Evolutionary conservation across 2,888 invertebrate species (phyloP).

Genomic region (Lasioglossum villosulum): DNA sequence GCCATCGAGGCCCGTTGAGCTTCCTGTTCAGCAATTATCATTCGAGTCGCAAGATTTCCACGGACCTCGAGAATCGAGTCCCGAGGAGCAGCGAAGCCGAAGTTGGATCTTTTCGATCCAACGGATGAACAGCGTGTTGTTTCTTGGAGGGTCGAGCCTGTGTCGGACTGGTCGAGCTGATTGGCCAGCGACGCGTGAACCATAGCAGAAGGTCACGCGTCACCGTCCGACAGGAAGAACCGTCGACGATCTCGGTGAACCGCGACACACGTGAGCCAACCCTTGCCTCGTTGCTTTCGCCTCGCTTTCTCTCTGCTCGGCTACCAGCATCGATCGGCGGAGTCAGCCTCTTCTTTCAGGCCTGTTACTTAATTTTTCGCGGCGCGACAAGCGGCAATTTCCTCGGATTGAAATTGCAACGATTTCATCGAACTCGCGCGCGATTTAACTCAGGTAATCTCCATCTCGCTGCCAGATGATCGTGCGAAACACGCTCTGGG

Average conservation of each 20-base stretch:
- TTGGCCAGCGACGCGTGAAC: slow-evolving; percentile 46
- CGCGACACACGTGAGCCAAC: slow-evolving; percentile 34
- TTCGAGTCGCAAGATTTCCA: background rate
- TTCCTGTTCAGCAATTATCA: background rate
- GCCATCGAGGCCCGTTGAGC: background rate
- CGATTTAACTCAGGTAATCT: slow-evolving; percentile 32
- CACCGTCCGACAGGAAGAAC: slow-evolving; percentile 39
- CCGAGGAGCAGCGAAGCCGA: background rate
- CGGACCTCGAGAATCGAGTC: background rate
- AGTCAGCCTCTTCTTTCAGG: slow-evolving; percentile 48
- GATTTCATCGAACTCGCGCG: background rate
- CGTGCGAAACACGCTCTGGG: background rate
- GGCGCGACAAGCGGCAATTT: slow-evolving; percentile 47
- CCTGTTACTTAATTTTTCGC: slow-evolving; percentile 74
- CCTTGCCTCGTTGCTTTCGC: slow-evolving; percentile 10
- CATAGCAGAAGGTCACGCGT: slow-evolving; percentile 53
- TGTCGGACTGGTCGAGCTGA: background rate
- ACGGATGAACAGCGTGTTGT: background rate
- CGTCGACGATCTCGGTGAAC: slow-evolving; percentile 57
- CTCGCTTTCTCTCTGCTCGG: slow-evolving; percentile 49
- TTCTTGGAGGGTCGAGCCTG: slow-evolving; percentile 13
- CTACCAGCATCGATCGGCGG: slow-evolving; percentile 77
- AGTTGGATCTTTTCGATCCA: background rate
- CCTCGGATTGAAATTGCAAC: slow-evolving; percentile 30
- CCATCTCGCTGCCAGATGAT: background rate